Evolutionary conservation across 2,888 invertebrate species (phyloP), one percentile per base, ranked within the genome.

Genomic region (Lithophane socia): DNA sequence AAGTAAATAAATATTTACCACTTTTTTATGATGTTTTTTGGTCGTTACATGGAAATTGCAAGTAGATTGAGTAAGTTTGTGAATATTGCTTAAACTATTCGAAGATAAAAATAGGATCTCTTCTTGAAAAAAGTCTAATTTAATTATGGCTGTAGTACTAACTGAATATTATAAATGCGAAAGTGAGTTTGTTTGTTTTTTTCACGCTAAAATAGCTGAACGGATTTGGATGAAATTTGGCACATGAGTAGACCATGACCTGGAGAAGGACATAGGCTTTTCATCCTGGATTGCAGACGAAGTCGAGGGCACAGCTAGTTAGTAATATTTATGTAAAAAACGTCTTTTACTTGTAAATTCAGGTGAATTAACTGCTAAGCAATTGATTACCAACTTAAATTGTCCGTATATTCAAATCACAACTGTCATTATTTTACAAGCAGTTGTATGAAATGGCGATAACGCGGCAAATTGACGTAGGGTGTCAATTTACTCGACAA

Each of bases 1-100:
- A 52, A 61, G 12, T 79, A 79, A 82, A 79, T 81, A 84, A 77
- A 85, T 83, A 74, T 84, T 80, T 65, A 66, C 64, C 24, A 58
- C 58, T 49, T 37, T 75, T 82, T 74, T 84, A 74, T 58, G 44
- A n/a, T 54, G 37, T 52, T 68, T 70, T 66, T 56, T 56, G 52
- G 72, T 42, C 66, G 37, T 82, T 82, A 73, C 1, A 37, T 75
- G 24, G 9, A 54, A 21, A 60, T 79, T 64, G 16, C 52, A 37
- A 58, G 58, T 64, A 68, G 56, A 79, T 79, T 65, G 63, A 69
- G 77, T 56, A 8, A 61, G 54, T 44, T 12, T n/a, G 16, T 16
- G 21, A n/a, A 58, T 49, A 58, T 47, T 63, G 16, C 8, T 24
- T 61, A 24, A 73, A 47, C 64, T 47, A 24, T 24, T 73, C 7